Evolutionary conservation across 2,888 invertebrate genomes (phyloP), one percentile per base, ranked within the genome.

Genomic region (Andrena hattorfiana): DNA sequence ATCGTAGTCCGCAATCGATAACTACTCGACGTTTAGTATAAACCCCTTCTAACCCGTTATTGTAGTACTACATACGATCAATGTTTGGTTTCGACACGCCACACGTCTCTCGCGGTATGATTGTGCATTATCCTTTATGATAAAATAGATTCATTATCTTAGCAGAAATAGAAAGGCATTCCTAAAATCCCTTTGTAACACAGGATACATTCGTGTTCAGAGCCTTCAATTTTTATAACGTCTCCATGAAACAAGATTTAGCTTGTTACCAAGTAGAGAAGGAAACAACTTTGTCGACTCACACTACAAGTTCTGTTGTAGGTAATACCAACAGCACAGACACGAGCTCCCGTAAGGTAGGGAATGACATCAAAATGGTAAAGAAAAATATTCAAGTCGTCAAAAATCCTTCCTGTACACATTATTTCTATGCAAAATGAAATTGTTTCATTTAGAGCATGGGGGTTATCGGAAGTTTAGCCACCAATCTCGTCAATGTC

Each of bases 1-100:
- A 93, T 87, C 32, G 67, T 76, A 68, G 79, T 82, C 82, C 54
- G 70, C 87, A 81, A 89, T 89, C 89, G 89, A 89, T 89, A 88
- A 85, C 82, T 84, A 70, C 83, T 74, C 77, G 71, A 81, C 83
- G 49, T 78, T 81, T 70, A 81, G 59, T 35, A 56, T 23, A 81
- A 69, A 82, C 62, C 71, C 85, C 76, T 74, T 72, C 74, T 79
- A 77, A 85, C 77, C 60, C 74, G 74, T 63, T 74, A 72, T 67
- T 70, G 59, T 74, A 64, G 48, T 74, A 70, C 56, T 32, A 63
- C 30, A 0, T 10, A 73, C 85, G 77, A 83, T 81, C 88, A 78
- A 88, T 85, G 74, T 63, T 56, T 16, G 48, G 56, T 77, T 69
- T 79, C 28, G 35, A 72, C 62, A 77, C 71, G 42, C 60, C 67